Evolutionary conservation across 2,797 vertebrate species (phyloP).

Genomic region (Sparidentex hasta): DNA sequence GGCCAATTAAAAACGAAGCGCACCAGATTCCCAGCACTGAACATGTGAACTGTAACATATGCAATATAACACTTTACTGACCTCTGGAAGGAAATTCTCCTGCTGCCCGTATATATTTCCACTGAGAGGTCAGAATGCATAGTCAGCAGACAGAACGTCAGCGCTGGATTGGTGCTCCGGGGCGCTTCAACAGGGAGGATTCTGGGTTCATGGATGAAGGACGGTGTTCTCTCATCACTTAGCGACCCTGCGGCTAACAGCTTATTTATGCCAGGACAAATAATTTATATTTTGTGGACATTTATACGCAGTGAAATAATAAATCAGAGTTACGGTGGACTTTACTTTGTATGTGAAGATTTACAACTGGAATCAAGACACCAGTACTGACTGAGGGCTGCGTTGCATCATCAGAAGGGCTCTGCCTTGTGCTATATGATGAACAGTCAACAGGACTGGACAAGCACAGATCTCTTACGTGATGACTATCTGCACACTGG

Average conservation of each 20-base stretch:
- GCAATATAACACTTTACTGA: neutral
- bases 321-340: neutral
- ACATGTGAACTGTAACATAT: neutral
- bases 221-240: slow-evolving; percentile 1
- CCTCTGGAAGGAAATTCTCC: neutral
- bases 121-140: neutral
- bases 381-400: neutral
- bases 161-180: slow-evolving; percentile 11
- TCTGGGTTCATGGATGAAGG: slow-evolving; percentile 18
- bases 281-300: neutral
- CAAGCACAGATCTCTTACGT: slow-evolving; percentile 19
- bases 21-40: neutral
- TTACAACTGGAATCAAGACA: neutral
- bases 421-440: neutral
- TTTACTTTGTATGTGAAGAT: neutral
- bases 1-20: neutral
- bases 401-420: slow-evolving; percentile 18
- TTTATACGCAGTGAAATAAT: neutral
- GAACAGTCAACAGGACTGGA: slow-evolving; percentile 21
- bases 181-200: slow-evolving; percentile 15
- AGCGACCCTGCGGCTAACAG: neutral
- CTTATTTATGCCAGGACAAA: neutral
- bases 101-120: slow-evolving; percentile 7
- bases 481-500: slow-evolving; percentile 1
- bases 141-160: slow-evolving; percentile 26